Conservation (phyloP, 1,140 invertebrate genomes). For the Drosophila equinoxialis region DNA sequence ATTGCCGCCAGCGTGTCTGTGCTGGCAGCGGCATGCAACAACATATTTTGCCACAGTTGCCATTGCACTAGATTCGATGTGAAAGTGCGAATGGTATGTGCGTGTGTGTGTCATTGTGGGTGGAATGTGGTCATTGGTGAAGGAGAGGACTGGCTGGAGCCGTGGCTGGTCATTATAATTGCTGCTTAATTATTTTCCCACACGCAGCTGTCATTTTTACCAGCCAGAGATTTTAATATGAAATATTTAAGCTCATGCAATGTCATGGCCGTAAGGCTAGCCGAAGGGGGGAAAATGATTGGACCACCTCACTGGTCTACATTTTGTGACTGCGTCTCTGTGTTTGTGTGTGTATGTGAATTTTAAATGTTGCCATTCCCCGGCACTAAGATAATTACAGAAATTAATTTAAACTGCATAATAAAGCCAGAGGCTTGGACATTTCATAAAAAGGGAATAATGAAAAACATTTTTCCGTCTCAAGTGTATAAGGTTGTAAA, state of each 20-base stretch:
- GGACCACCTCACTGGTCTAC: constrained; percentile 17
- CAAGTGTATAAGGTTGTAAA: not conserved
- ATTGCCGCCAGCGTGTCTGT: constrained; percentile 61
- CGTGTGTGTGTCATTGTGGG: not conserved
- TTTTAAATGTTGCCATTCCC: constrained; percentile 61
- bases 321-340: not conserved
- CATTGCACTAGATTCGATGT: constrained; percentile 18
- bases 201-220: constrained; percentile 74
- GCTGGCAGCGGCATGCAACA: constrained; percentile 4
- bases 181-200: constrained; percentile 63
- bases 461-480: constrained; percentile 21
- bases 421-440: constrained; percentile 42
- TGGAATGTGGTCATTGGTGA: no score
- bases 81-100: not conserved
- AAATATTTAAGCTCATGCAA: constrained; percentile 67
- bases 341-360: not conserved
- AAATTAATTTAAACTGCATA: constrained; percentile 80
- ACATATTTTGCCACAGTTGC: constrained; percentile 15
- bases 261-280: constrained; percentile 52
- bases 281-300: constrained; percentile 16
- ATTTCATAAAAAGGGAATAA: constrained; percentile 16
- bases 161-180: constrained; percentile 39
- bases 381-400: constrained; percentile 74
- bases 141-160: not conserved
- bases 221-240: constrained; percentile 47